Base-by-base conservation (phyloP, 53 echinoderm and acorn worm species). In the Hippasteria phrygiana region DNA sequence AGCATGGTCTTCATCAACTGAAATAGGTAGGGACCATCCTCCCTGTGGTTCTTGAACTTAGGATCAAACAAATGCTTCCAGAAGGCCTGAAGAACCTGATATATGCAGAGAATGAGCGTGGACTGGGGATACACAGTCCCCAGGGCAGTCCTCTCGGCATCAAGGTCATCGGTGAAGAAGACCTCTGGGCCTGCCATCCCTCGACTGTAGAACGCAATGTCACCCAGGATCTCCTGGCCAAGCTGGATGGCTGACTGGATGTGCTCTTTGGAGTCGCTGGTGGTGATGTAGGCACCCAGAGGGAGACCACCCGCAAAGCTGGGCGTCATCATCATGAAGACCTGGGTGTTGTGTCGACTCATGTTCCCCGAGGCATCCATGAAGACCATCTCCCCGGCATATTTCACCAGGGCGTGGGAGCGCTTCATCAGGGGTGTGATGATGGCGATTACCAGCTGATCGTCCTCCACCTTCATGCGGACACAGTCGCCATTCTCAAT, bases 371-470 rank as follows among this genome's bases (percentile, higher is more conserved):
- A 88, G 37, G 88, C 76, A 55, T 88, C 88, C 76, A 88, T 75
- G 53, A 88, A 88, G 47, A 93, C 90, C 48, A 90, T 87, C 71
- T 90, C 70, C 4, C 90, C 93, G 11, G 90, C 47, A 28, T 83
- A 71, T 24, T 84, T 66, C 2, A 93, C 31, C 36, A 87, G 64
- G 34, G 55, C 27, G 48, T 90, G 90, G 38, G 86, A 62, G 55
- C 93, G 66, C 71, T 90, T 90, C 93, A 93, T 93, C 9, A 93
- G 80, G n/a, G 93, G 93, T 0, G 93, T 90, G 53, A 86, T 43
- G 40, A 93, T 55, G 22, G 93, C 90, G 13, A 93, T 62, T 11
- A 90, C 93, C 39, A 72, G 43, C 47, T 93, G 83, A 72, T 62
- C 72, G 20, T 87, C 80, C 53, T 70, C 75, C 4, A 74, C 74